Evolutionary conservation across 2,797 vertebrate species (phyloP).

Genomic region (Hoplostethus mediterraneus): DNA sequence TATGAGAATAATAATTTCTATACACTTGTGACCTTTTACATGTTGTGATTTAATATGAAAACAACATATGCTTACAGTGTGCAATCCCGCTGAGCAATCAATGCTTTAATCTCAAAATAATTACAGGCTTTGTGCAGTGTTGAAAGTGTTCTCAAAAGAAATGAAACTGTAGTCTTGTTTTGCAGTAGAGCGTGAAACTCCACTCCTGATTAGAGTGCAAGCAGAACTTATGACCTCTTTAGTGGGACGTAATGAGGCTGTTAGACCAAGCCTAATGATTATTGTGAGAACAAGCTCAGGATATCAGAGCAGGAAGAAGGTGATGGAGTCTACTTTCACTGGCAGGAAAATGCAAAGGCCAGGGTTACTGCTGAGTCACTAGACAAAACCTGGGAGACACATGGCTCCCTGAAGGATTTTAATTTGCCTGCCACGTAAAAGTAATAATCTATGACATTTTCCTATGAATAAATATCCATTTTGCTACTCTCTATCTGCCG

Average conservation of each 20-base stretch:
- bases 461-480: too few relatives aligned
- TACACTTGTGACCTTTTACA: too few relatives aligned
- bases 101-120: constrained; percentile 45
- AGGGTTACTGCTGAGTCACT: background rate
- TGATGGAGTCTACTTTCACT: constrained; percentile 32
- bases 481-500: too few relatives aligned
- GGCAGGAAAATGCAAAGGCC: constrained; percentile 22
- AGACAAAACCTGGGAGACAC: background rate
- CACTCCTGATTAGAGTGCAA: constrained; percentile 66
- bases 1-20: too few relatives aligned
- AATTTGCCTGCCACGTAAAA: too few relatives aligned
- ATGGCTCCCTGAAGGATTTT: background rate
- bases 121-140: constrained; percentile 39
- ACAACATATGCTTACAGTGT: constrained; percentile 4
- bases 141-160: constrained; percentile 45
- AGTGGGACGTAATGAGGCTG: constrained; percentile 67
- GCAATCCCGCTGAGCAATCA: constrained; percentile 15
- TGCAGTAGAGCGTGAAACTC: constrained; percentile 65
- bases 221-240: constrained; percentile 69
- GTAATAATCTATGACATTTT: too few relatives aligned
- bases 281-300: constrained; percentile 44
- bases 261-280: constrained; percentile 65
- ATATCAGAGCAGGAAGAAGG: constrained; percentile 29
- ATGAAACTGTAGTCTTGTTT: constrained; percentile 44
- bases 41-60: background rate